Evolutionary conservation across 2,113 vertebrate species (phyloP).

Genomic region (Tyrannus savana): DNA sequence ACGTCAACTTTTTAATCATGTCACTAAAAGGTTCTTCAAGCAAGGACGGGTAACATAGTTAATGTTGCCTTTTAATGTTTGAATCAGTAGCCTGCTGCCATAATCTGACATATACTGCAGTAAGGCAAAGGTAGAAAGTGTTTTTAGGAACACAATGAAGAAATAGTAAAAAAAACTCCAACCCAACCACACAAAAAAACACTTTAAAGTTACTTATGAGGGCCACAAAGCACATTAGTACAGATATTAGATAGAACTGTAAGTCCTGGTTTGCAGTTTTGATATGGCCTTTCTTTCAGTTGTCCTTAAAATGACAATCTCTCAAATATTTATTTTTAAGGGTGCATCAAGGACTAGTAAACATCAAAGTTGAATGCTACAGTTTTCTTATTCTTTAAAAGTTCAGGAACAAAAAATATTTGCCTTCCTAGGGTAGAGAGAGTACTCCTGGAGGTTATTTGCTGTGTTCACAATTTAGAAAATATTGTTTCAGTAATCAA

Average conservation of each 20-base stretch:
- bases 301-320: neutral
- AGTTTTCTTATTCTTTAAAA: neutral
- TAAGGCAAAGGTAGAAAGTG: neutral
- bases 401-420: neutral
- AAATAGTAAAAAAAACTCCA: neutral
- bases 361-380: neutral
- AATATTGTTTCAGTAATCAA: conserved; percentile 14
- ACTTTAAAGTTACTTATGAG: neutral
- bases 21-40: neutral
- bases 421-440: neutral
- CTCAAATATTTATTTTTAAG: neutral
- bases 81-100: neutral
- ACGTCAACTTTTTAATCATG: neutral
- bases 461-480: neutral
- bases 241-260: neutral
- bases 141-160: neutral
- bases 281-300: neutral
- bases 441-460: neutral
- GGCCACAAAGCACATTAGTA: neutral
- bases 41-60: neutral
- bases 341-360: neutral
- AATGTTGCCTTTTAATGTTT: neutral
- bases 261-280: neutral
- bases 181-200: neutral
- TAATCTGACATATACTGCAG: neutral